Percentiles rank a stretch among this genome's conserved stretches.
Evolutionary conservation across 1,140 invertebrate species (phyloP).

Genomic region (Achroia grisella): DNA sequence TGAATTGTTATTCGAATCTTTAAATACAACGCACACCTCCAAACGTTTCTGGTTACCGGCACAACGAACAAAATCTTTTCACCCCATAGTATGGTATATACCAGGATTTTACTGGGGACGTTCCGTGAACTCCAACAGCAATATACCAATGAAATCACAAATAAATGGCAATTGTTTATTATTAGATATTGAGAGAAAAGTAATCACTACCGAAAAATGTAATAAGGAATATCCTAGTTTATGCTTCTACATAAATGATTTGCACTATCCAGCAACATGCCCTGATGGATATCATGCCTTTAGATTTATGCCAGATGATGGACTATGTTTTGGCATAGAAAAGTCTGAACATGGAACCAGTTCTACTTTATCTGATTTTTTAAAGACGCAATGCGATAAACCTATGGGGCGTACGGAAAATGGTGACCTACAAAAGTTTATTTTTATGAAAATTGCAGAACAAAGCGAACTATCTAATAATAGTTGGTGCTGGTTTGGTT

Average conservation of each 20-base stretch:
- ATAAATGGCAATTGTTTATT: constrained; percentile 43
- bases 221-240: constrained; percentile 32
- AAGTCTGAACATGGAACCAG: constrained; percentile 13
- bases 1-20: constrained; percentile 28
- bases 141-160: constrained; percentile 19
- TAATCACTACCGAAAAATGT: constrained; percentile 37
- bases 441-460: constrained; percentile 48
- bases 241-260: constrained; percentile 50
- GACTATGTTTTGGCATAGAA: constrained; percentile 51
- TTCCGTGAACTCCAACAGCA: constrained; percentile 20
- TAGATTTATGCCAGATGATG: constrained; percentile 39
- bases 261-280: constrained; percentile 42
- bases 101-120: constrained; percentile 54
- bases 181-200: constrained; percentile 29
- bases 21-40: constrained; percentile 27
- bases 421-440: constrained; percentile 32
- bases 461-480: constrained; percentile 24
- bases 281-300: constrained; percentile 45
- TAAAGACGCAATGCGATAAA: constrained; percentile 28
- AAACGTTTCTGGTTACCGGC: constrained; percentile 53
- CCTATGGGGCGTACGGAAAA: constrained; percentile 33
- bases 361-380: constrained; percentile 37
- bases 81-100: constrained; percentile 42
- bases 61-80: constrained; percentile 33
- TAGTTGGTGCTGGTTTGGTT: constrained; percentile 49